Evolutionary conservation across 2,888 invertebrate genomes (phyloP), one percentile per base, ranked within the genome.

Genomic region (Agonopterix subpropinquella): DNA sequence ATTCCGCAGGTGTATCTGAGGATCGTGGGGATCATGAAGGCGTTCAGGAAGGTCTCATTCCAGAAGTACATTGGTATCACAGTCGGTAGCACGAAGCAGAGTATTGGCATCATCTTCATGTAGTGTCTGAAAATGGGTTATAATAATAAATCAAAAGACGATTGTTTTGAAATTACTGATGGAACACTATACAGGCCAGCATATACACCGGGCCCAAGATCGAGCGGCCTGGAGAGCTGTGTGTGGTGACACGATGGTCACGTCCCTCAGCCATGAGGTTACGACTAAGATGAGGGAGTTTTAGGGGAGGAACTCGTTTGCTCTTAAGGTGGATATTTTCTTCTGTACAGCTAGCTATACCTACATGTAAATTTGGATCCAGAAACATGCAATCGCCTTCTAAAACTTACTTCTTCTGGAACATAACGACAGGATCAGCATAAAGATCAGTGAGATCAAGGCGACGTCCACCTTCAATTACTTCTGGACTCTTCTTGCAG

Each of bases 401-500:
- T 28, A 28, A 39, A 43, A 69, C 89, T 88, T 72, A 97, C 96
- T 91, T 95, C 77, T 90, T 92, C 77, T 98, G 98, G 81, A 95
- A 96, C 77, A 92, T 91, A 4, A 97, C 94, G 1, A 98, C 92
- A 10, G 94, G 94, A 84, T 98, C 98, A 36, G 89, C 90, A 47
- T 92, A 91, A 43, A 98, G 86, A 73, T 98, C 98, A 41, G 90
- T 92, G 85, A 97, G 90, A 68, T 97, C 96, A 18, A 98, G 90
- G 28, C 91, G 89, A 58, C 92, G 92, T 41, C 98, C 97, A 62
- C 95, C 96, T 43, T 80, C 89, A 43, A 92, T 92, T 36, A 98
- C 96, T 64, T 96, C 95, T 0, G 93, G 94, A 71, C 97, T 96
- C 75, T 98, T 98, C 65, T 92, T 93, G 59, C 93, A 89, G 81